Base-by-base conservation (phyloP, 37 sponge, comb jelly and placozoan genomes). In the Trichoplax adhaerens region DNA sequence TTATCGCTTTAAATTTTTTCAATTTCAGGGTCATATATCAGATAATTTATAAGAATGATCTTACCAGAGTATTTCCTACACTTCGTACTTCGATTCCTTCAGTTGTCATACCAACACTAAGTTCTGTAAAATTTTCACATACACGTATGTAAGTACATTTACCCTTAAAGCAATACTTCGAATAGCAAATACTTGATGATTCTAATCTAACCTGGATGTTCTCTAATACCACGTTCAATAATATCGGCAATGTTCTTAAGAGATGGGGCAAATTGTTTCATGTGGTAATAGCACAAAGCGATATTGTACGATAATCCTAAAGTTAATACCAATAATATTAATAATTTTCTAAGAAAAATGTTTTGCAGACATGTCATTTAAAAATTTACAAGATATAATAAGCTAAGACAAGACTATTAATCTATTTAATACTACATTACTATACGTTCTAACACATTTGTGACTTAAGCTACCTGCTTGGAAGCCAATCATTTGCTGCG, bases 231-330 rank as follows among this genome's bases (percentile, higher is more conserved):
- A 63, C 81, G 81, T 79, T 96, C 98, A 29, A 96, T 83, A 59
- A 96, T 79, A 62, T 96, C 98, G 52, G 89, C 81, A 54, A 96
- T 91, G 82, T 83, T 77, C 75, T 96, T 96, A 58, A 91, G 86
- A 50, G 98, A 69, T 4, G 78, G 70, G 0, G 91, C 83, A 68
- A 86, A 87, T 68, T 86, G 84, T 70, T 80, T 90, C 85, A 90
- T 77, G 73, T 77, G 81, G 78, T 96, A 96, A 72, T 96, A 83
- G 62, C 92, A 89, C 63, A 89, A 86, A 3, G 95, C 90, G 52
- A 84, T 84, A 78, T 84, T 83, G 83, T 94, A 94, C 61, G 78
- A 68, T 4, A 87, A 77, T 4, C 81, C 78, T 76, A 65, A 55
- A 4, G 48, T 66, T 4, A 69, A 10, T 1, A 2, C 12, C 8